Conservation (phyloP, 2,113 vertebrate genomes). For the Sitta europaea region DNA sequence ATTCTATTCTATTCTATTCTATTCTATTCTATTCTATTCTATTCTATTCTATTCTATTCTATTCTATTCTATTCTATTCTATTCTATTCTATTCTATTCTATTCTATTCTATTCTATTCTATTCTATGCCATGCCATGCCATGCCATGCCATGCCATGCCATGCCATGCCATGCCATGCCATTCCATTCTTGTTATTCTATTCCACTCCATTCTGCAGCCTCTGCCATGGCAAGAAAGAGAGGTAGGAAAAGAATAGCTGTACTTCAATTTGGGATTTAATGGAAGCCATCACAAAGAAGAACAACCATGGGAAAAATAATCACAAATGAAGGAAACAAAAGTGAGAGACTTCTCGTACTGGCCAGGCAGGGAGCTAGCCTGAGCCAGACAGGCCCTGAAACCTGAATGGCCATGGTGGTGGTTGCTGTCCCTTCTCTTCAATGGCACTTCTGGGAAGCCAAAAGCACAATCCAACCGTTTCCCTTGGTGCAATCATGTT, state of each 20-base stretch:
- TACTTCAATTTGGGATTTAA: too few species aligned
- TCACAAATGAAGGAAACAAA: background rate
- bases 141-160: too few species aligned
- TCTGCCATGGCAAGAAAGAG: background rate
- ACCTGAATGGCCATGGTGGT: accelerated
- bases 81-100: too few species aligned
- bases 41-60: background rate
- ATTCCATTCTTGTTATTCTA: too few species aligned
- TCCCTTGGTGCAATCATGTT: background rate
- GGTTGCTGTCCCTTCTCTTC: background rate
- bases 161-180: too few species aligned
- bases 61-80: background rate
- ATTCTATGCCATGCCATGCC: too few species aligned
- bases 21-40: too few species aligned
- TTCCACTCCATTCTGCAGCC: background rate
- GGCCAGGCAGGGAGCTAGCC: background rate
- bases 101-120: background rate
- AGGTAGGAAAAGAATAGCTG: background rate
- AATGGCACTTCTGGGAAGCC: background rate
- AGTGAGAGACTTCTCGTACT: accelerated
- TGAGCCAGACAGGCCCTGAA: accelerated
- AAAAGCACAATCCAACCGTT: background rate
- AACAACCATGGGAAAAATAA: background rate
- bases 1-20: background rate
- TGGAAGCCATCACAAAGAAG: background rate